These are phyloP conservation scores for Gisinianus flammeolus DNA, from an alignment of 2,888 invertebrate genomes.

Conservation along the genomic window DNA sequence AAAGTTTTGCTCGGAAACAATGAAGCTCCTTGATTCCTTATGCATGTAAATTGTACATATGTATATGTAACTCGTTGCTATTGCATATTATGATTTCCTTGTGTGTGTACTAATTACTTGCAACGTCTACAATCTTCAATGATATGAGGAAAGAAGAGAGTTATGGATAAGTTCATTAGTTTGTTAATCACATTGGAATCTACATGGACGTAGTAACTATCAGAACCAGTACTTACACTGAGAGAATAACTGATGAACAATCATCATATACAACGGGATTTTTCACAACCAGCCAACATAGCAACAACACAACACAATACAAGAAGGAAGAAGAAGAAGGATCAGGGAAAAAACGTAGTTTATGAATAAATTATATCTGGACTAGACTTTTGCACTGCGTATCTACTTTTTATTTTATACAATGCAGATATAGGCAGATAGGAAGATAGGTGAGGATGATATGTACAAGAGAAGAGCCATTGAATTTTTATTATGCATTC, in stretches of 20 bases:
- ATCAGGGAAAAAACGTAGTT: not conserved
- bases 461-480: not conserved
- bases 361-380: not conserved
- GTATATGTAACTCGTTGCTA: too few relatives aligned
- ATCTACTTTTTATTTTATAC: not conserved
- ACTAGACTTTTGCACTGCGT: not conserved
- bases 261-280: conserved; percentile 21
- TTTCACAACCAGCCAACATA: not conserved
- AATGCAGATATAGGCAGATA: not conserved
- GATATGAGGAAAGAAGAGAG: conserved; percentile 4
- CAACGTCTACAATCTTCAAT: not conserved
- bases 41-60: too few relatives aligned
- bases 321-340: too few relatives aligned
- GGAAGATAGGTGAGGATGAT: not conserved
- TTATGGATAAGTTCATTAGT: conserved; percentile 34
- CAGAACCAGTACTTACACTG: not conserved
- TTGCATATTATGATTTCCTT: too few relatives aligned
- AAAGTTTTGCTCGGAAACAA: not conserved
- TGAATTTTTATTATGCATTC: not conserved
- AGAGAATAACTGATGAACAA: not conserved
- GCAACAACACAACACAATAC: too few relatives aligned
- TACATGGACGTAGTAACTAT: not conserved
- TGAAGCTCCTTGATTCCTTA: too few relatives aligned
- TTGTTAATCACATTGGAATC: conserved; percentile 16
- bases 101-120: too few relatives aligned